Percentiles rank a stretch among this genome's conserved stretches.
Conservation (phyloP, 2,113 vertebrate species). For the Calidris pygmaea region DNA sequence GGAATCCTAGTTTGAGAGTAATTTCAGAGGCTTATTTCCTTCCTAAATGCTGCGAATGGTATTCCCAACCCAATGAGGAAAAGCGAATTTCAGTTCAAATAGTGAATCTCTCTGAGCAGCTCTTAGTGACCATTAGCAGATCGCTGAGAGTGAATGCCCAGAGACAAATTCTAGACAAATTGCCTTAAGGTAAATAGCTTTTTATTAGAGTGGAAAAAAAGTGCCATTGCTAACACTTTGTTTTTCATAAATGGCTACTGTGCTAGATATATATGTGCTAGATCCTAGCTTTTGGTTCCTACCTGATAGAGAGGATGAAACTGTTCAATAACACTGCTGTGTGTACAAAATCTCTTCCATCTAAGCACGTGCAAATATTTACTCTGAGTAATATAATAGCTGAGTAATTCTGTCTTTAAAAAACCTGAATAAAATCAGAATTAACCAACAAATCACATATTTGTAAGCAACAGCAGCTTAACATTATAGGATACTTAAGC, state of each 20-base stretch:
- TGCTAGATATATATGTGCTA: not conserved
- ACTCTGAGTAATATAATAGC: constrained; percentile 60
- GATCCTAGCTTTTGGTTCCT: not conserved
- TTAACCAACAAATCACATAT: not conserved
- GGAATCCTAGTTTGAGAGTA: not conserved
- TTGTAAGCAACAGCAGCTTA: not conserved
- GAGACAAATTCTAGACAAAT: not conserved
- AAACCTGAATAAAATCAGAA: constrained; percentile 52
- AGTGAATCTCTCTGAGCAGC: not conserved
- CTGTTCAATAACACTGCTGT: constrained; percentile 55
- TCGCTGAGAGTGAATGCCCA: not conserved
- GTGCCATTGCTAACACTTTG: not conserved
- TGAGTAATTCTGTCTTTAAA: constrained; percentile 65
- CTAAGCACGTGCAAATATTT: constrained; percentile 77
- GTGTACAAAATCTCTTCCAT: constrained; percentile 74
- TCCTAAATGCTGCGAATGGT: not conserved
- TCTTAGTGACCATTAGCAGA: not conserved
- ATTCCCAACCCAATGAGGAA: not conserved
- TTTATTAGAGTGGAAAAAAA: not conserved
- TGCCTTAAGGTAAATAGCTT: not conserved
- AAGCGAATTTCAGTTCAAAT: not conserved
- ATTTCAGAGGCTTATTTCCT: not conserved
- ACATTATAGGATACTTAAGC: not conserved
- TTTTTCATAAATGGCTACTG: not conserved
- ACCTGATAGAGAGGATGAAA: constrained; percentile 80